Conservation (phyloP, 1,140 invertebrate genomes). For the Apis cerana region DNA sequence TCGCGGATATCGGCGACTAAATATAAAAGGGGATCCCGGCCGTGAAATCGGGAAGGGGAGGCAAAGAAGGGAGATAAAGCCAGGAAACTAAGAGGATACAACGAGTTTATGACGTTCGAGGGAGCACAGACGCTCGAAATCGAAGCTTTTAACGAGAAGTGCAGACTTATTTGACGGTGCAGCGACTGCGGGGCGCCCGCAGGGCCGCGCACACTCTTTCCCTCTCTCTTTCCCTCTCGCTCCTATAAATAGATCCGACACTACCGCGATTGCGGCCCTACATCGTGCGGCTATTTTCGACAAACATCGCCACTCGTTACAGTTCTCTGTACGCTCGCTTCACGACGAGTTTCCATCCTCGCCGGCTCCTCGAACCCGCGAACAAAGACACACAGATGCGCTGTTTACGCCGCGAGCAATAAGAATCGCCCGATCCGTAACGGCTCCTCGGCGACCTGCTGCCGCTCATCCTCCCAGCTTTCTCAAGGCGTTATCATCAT, state of each 20-base stretch:
- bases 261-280: slow-evolving; percentile 73
- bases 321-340: slow-evolving; percentile 69
- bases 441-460: slow-evolving; percentile 12
- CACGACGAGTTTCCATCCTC: slow-evolving; percentile 62
- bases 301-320: slow-evolving; percentile 71
- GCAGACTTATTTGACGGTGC: slow-evolving; percentile 68
- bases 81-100: background rate
- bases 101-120: background rate
- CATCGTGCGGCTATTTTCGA: slow-evolving; percentile 74
- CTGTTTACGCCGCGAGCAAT: slow-evolving; percentile 54
- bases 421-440: slow-evolving; percentile 7
- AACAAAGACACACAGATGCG: slow-evolving; percentile 43
- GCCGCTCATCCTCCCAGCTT: background rate
- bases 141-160: slow-evolving; percentile 50
- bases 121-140: slow-evolving; percentile 8
- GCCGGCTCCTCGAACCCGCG: slow-evolving; percentile 34
- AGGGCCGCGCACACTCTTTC: slow-evolving; percentile 64
- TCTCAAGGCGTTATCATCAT: background rate
- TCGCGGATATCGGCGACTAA: slow-evolving; percentile 3
- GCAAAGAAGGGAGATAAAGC: too few species aligned
- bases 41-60: background rate
- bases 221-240: slow-evolving; percentile 7
- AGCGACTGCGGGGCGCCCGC: slow-evolving; percentile 56
- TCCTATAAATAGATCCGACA: slow-evolving; percentile 73
- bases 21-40: slow-evolving; percentile 7